These are phyloP conservation scores for Rhizomys pruinosus DNA, from an alignment of 2,113 vertebrate genomes.

Conservation along the genomic window DNA sequence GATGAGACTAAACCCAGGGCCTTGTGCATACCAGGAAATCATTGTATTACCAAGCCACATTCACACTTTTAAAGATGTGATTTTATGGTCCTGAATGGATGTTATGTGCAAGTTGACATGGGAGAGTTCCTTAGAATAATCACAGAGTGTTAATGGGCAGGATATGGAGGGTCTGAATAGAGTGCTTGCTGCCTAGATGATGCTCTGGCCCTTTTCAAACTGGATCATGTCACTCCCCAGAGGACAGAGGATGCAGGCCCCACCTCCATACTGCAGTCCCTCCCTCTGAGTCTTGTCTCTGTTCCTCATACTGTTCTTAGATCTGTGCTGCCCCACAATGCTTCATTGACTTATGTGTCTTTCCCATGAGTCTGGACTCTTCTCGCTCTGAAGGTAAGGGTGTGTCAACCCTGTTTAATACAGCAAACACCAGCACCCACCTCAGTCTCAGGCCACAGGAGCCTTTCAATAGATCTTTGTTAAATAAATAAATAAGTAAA, in stretches of 20 bases:
- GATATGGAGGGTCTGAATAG: background rate
- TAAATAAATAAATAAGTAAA: background rate
- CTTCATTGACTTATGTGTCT: background rate
- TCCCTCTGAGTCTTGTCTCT: background rate
- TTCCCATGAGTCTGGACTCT: background rate
- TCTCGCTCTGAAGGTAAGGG: background rate
- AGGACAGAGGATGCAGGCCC: background rate
- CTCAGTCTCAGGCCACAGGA: background rate
- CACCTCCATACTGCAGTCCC: background rate
- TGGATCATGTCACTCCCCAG: background rate
- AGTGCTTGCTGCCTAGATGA: background rate
- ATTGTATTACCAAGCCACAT: background rate
- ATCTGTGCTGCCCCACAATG: background rate
- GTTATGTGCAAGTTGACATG: background rate
- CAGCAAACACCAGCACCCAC: background rate
- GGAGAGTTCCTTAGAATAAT: background rate
- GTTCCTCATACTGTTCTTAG: background rate
- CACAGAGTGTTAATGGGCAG: background rate
- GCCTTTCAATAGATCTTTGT: background rate
- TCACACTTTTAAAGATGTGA: background rate
- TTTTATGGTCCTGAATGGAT: constrained; percentile 29
- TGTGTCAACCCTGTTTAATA: background rate
- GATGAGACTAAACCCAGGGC: background rate
- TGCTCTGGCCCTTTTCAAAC: background rate
- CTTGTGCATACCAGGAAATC: background rate